Evolutionary conservation across 2,113 vertebrate species (phyloP).

Genomic region (Chlorodrepanis virens): DNA sequence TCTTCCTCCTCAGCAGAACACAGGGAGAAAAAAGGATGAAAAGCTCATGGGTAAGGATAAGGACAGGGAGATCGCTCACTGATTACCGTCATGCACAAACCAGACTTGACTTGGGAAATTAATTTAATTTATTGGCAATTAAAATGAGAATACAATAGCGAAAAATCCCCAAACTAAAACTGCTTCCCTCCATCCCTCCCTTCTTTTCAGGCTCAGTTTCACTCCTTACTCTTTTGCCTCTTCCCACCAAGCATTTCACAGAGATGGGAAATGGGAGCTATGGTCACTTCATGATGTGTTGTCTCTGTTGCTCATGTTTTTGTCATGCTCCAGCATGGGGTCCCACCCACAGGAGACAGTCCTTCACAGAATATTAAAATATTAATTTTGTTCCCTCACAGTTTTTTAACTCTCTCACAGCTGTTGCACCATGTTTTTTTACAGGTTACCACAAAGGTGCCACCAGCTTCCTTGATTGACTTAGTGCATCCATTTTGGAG

Average conservation of each 20-base stretch:
- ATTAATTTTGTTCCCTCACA: rapidly evolving
- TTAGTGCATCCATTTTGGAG: background rate
- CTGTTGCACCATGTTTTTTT: background rate
- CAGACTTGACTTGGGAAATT: background rate
- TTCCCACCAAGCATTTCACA: rapidly evolving
- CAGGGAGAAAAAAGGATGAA: background rate
- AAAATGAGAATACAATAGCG: background rate
- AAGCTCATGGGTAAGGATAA: background rate
- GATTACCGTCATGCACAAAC: rapidly evolving
- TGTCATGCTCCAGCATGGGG: background rate
- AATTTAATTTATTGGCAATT: background rate
- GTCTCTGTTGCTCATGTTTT: background rate
- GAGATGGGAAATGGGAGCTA: background rate
- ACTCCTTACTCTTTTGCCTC: background rate
- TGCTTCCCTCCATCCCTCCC: background rate
- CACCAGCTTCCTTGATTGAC: rapidly evolving
- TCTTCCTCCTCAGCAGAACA: background rate
- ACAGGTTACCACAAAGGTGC: background rate
- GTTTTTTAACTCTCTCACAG: background rate
- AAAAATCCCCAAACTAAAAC: background rate
- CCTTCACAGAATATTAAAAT: background rate
- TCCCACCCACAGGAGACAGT: background rate
- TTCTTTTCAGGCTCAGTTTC: background rate
- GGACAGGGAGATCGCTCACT: background rate
- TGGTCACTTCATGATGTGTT: rapidly evolving